A percentile compares a stretch with the other conserved stretches of the same genome.
Conservation (phyloP, 2,797 vertebrate genomes). For the Premnoplex brunnescens region DNA sequence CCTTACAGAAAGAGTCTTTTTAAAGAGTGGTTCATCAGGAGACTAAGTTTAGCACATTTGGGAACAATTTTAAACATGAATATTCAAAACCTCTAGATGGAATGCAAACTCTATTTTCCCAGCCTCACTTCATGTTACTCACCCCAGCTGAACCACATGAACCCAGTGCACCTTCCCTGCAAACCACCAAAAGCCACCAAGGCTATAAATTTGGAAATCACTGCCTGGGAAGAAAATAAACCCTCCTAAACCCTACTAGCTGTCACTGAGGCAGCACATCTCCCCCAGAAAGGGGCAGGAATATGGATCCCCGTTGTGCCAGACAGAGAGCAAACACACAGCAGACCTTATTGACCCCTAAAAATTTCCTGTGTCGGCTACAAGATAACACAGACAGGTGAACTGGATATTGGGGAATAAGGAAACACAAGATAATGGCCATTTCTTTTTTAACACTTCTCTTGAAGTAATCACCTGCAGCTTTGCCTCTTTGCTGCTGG, state of each 20-base stretch:
- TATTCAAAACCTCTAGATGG: neutral
- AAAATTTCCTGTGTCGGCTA: neutral
- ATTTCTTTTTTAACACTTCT: neutral
- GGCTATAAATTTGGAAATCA: accelerated
- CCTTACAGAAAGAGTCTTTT: neutral
- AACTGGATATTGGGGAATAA: neutral
- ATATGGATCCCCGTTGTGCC: accelerated
- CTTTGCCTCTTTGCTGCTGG: neutral
- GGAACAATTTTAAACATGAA: neutral
- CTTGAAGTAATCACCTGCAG: neutral
- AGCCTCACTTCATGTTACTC: neutral
- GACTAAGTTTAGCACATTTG: neutral
- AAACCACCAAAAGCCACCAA: neutral
- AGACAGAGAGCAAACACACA: neutral
- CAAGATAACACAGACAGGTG: neutral
- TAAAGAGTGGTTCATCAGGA: neutral
- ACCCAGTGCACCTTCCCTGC: neutral
- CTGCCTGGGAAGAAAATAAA: neutral
- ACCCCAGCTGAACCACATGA: neutral
- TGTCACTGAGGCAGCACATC: neutral
- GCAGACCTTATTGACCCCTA: neutral
- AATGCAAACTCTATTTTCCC: neutral
- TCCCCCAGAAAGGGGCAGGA: neutral
- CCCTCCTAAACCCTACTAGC: neutral
- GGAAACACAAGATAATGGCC: neutral